Evolutionary conservation across 2,888 invertebrate species (phyloP).

Genomic region (Chironomus riparius): DNA sequence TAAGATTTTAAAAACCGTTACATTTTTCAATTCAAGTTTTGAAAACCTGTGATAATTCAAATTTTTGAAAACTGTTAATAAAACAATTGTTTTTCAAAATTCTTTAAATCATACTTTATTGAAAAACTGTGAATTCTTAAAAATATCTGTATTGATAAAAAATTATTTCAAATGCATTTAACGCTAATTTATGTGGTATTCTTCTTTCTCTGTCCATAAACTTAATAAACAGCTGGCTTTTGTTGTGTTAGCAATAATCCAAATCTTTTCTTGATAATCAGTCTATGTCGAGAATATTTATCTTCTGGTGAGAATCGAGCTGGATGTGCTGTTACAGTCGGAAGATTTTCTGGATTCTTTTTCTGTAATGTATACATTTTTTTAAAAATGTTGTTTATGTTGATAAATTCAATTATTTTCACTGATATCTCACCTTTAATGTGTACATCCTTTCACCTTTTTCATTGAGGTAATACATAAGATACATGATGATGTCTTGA

Average conservation of each 20-base stretch:
- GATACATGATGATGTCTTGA: conserved; percentile 49
- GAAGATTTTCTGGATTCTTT: conserved; percentile 71
- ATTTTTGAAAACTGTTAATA: too few relatives aligned
- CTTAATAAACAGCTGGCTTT: conserved; percentile 58
- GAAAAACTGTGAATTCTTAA: too few relatives aligned
- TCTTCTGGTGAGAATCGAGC: conserved; percentile 95
- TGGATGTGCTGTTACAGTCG: conserved; percentile 83
- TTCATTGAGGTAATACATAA: conserved; percentile 68
- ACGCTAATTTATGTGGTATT: background rate
- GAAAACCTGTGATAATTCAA: too few relatives aligned
- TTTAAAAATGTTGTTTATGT: conserved; percentile 9
- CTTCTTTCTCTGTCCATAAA: background rate
- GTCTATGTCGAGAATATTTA: conserved; percentile 80
- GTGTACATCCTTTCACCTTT: conserved; percentile 78
- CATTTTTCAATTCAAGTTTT: too few relatives aligned
- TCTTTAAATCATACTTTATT: too few relatives aligned
- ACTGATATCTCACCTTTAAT: conserved; percentile 53
- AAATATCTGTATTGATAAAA: too few relatives aligned
- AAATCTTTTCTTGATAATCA: conserved; percentile 83
- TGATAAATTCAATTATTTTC: background rate
- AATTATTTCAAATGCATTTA: background rate
- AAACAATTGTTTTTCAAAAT: too few relatives aligned
- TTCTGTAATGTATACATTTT: conserved; percentile 38
- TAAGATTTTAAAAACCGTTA: too few relatives aligned
- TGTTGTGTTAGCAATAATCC: conserved; percentile 77